Conservation (phyloP, 2,113 vertebrate genomes). For the Microcebus lehilahytsara region DNA sequence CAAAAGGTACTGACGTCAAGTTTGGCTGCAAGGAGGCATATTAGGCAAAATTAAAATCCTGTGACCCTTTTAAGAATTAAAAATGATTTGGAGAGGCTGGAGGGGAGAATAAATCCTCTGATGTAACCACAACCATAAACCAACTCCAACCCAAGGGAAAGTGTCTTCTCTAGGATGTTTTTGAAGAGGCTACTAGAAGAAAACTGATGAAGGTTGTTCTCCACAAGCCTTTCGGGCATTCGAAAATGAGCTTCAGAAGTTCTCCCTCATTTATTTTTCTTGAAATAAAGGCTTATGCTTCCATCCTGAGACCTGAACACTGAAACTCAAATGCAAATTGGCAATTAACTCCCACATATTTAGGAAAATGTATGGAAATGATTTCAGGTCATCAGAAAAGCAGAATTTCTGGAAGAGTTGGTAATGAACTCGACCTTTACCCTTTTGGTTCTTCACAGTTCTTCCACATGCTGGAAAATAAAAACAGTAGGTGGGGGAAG, state of each 20-base stretch:
- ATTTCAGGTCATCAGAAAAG: slow-evolving; percentile 61
- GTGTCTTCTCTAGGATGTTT: background rate
- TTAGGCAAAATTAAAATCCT: background rate
- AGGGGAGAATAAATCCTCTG: background rate
- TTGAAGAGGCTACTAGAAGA: background rate
- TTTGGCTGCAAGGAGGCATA: slow-evolving; percentile 1
- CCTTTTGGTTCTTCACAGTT: background rate
- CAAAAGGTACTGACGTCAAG: slow-evolving; percentile 1
- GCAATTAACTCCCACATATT: slow-evolving; percentile 56
- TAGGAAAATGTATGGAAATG: slow-evolving; percentile 64
- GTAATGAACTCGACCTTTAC: slow-evolving; percentile 47
- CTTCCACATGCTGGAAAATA: slow-evolving; percentile 26
- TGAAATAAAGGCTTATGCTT: slow-evolving; percentile 44
- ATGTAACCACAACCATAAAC: background rate
- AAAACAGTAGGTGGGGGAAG: background rate
- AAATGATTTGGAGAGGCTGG: background rate
- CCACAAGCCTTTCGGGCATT: background rate
- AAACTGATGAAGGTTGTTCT: background rate
- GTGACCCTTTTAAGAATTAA: slow-evolving; percentile 2
- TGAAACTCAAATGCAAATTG: slow-evolving; percentile 63
- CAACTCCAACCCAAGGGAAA: background rate
- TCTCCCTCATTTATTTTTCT: slow-evolving; percentile 20
- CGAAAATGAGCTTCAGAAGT: slow-evolving; percentile 1
- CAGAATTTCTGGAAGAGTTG: slow-evolving; percentile 6
- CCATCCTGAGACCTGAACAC: slow-evolving; percentile 45